Conservation (phyloP, 2,888 invertebrate genomes). For the Drosophila cognata region DNA sequence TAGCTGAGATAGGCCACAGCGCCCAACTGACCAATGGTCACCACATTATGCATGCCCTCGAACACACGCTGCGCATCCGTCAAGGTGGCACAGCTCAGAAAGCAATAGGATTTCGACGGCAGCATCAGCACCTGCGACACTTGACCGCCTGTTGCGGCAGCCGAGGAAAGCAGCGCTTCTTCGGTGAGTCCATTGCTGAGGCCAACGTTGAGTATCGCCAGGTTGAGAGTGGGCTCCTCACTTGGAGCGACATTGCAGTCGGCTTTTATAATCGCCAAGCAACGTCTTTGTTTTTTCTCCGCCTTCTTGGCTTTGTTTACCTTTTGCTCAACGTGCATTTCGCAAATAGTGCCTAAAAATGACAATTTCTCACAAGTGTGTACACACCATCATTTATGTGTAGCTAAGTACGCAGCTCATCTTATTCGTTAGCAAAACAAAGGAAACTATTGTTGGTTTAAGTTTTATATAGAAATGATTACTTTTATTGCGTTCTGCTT, state of each 20-base stretch:
- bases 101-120: constrained; percentile 93
- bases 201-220: constrained; percentile 93
- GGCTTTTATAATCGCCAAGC: constrained; percentile 84
- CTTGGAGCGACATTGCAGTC: constrained; percentile 84
- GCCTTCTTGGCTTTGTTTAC: constrained; percentile 81
- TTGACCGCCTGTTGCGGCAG: constrained; percentile 86
- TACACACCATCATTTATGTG: constrained; percentile 18
- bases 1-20: constrained; percentile 87
- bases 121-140: constrained; percentile 89
- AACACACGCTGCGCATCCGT: constrained; percentile 87
- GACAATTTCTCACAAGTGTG: constrained; percentile 25
- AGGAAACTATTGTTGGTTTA: background rate
- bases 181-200: constrained; percentile 92
- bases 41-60: constrained; percentile 87
- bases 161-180: constrained; percentile 87
- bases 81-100: constrained; percentile 87
- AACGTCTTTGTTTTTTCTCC: constrained; percentile 85
- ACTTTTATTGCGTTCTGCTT: background rate
- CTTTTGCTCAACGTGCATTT: constrained; percentile 63
- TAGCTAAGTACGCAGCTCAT: constrained; percentile 9
- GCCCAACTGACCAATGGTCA: constrained; percentile 87
- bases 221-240: constrained; percentile 79
- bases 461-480: constrained; percentile 20
- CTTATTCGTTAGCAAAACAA: background rate
- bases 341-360: constrained; percentile 33